A percentile compares a stretch with the other conserved stretches of the same genome.
Evolutionary conservation across 2,113 vertebrate species (phyloP).

Genomic region (Planiliza haematocheilus): DNA sequence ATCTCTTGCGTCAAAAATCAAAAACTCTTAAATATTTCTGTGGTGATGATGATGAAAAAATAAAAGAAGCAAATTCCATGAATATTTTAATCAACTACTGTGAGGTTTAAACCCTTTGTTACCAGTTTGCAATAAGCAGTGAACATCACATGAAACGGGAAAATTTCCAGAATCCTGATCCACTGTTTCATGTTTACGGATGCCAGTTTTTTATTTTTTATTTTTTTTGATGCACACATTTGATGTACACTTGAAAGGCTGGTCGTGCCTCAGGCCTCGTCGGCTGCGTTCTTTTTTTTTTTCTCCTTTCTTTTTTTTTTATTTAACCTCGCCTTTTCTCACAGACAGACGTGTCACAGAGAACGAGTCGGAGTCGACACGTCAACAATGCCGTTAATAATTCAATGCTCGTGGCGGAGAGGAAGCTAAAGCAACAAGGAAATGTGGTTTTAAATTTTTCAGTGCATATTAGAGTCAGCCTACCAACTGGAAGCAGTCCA

Average conservation of each 20-base stretch:
- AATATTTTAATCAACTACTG: neutral
- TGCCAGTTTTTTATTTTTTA: neutral
- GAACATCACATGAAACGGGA: neutral
- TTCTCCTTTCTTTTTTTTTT: conserved; percentile 4
- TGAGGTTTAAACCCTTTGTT: neutral
- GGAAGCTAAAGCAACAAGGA: neutral
- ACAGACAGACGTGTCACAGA: conserved; percentile 8
- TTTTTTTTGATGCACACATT: neutral
- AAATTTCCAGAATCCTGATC: neutral
- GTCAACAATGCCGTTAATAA: conserved; percentile 36
- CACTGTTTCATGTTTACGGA: neutral
- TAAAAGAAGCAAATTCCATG: neutral
- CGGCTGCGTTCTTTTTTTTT: neutral
- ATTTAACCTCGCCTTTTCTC: neutral
- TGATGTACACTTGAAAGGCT: neutral
- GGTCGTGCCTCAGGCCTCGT: conserved; percentile 3
- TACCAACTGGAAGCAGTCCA: neutral
- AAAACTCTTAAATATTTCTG: neutral
- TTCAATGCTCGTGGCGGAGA: conserved; percentile 7
- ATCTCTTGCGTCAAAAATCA: neutral
- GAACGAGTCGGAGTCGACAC: conserved; percentile 6
- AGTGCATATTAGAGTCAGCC: conserved; percentile 2
- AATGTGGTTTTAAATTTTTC: conserved; percentile 19
- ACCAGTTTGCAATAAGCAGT: neutral
- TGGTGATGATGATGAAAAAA: neutral